Percentiles rank a stretch among this genome's conserved stretches.
Evolutionary conservation across 2,888 invertebrate genomes (phyloP).

Genomic region (Dinocampus coccinellae): DNA sequence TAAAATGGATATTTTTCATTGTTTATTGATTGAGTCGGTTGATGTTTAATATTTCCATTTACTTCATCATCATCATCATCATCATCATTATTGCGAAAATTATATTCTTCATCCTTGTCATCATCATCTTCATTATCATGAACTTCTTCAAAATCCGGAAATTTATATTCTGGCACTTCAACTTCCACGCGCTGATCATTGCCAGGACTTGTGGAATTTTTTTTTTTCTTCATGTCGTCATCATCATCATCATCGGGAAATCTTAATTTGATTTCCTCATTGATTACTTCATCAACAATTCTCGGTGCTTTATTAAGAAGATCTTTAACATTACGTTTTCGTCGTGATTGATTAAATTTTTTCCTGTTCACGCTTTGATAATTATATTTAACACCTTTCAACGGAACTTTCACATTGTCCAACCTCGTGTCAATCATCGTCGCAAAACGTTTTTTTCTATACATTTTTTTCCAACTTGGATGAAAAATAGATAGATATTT

Average conservation of each 20-base stretch:
- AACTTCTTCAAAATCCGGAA: conserved; percentile 51
- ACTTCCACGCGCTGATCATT: conserved; percentile 49
- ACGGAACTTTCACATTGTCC: conserved; percentile 53
- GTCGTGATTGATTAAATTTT: conserved; percentile 32
- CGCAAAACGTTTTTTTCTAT: conserved; percentile 18
- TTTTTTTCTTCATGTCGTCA: conserved; percentile 56
- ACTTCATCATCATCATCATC: conserved; percentile 43
- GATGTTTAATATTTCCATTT: conserved; percentile 31
- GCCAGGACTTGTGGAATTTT: conserved; percentile 43
- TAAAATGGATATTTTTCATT: conserved; percentile 79
- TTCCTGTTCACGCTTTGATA: conserved; percentile 24
- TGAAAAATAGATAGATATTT: conserved; percentile 31
- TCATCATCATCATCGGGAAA: conserved; percentile 62
- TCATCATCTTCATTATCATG: too few species aligned
- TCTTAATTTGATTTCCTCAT: conserved; percentile 57
- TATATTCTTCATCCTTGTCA: conserved; percentile 50
- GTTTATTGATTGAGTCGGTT: conserved; percentile 43
- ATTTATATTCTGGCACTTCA: conserved; percentile 56
- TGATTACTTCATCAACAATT: conserved; percentile 51
- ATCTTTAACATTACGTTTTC: conserved; percentile 40
- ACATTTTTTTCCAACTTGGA: background rate
- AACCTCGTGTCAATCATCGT: conserved; percentile 35
- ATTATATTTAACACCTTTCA: conserved; percentile 23
- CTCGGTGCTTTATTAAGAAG: conserved; percentile 53
- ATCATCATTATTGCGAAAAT: conserved; percentile 52